Percentiles rank a stretch among this genome's conserved stretches.
Evolutionary conservation across 1,140 invertebrate genomes (phyloP).

Genomic region (Dufourea novaeangliae): DNA sequence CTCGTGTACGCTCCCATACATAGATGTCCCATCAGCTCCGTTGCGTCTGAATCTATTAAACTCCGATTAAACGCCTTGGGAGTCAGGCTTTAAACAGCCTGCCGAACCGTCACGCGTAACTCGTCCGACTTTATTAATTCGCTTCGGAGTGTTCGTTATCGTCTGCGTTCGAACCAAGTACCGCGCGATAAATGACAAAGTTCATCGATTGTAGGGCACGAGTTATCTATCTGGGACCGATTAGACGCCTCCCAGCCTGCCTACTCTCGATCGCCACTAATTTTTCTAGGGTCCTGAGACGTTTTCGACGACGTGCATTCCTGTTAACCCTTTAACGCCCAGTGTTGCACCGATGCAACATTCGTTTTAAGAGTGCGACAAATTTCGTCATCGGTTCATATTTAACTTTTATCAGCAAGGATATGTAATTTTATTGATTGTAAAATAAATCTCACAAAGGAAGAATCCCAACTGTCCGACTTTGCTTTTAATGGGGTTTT

Average conservation of each 20-base stretch:
- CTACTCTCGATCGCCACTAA: background rate
- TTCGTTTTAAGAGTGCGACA: no score
- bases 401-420: no score
- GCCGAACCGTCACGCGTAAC: slow-evolving; percentile 27
- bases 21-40: slow-evolving; percentile 8
- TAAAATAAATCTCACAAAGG: no score
- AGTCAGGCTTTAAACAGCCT: slow-evolving; percentile 30
- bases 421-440: no score
- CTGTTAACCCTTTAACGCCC: no score
- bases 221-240: slow-evolving; percentile 54
- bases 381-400: no score
- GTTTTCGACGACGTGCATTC: background rate
- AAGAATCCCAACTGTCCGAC: no score
- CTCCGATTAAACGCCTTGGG: slow-evolving; percentile 30
- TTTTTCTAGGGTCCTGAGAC: slow-evolving; percentile 36
- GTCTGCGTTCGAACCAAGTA: slow-evolving; percentile 44
- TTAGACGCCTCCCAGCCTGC: slow-evolving; percentile 30
- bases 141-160: slow-evolving; percentile 45
- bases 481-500: no score
- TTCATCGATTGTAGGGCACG: slow-evolving; percentile 64
- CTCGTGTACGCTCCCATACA: no score
- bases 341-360: no score
- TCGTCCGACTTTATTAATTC: slow-evolving; percentile 44
- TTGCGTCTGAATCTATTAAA: slow-evolving; percentile 13
- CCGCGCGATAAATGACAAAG: slow-evolving; percentile 64